Conservation (phyloP, 1,140 invertebrate genomes). For the Penaeus vannamei region DNA sequence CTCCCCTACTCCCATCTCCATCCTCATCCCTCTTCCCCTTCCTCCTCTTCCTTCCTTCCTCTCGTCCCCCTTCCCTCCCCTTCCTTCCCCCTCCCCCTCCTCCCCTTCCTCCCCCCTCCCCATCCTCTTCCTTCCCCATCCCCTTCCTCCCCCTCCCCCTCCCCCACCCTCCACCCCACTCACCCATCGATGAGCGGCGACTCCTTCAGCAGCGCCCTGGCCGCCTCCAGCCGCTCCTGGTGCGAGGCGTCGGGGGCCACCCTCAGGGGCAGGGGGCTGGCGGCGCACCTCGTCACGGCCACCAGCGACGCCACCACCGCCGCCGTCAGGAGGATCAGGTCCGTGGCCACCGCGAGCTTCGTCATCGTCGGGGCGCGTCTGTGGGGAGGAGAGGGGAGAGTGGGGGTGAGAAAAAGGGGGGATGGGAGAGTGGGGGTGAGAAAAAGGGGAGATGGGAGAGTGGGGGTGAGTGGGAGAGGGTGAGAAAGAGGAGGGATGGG, state of each 20-base stretch:
- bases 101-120: neutral
- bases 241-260: slow-evolving; percentile 9
- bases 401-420: too few relatives aligned
- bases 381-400: neutral
- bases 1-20: neutral
- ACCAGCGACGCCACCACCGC: neutral
- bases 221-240: slow-evolving; percentile 16
- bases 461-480: too few relatives aligned
- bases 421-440: too few relatives aligned
- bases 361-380: neutral
- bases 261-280: slow-evolving; percentile 16
- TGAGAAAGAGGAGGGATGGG: neutral
- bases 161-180: neutral
- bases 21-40: neutral
- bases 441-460: neutral
- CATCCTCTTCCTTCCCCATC: neutral
- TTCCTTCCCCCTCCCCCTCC: neutral
- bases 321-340: neutral
- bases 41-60: neutral
- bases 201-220: slow-evolving; percentile 10
- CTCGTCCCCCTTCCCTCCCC: neutral
- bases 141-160: too few relatives aligned
- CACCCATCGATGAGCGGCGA: slow-evolving; percentile 37
- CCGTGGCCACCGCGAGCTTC: too few relatives aligned
- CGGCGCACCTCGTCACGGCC: neutral